phyloP scores from a whole-genome alignment of 2,113 vertebrate genomes.

The Gasterosteus nipponicus region DNA sequence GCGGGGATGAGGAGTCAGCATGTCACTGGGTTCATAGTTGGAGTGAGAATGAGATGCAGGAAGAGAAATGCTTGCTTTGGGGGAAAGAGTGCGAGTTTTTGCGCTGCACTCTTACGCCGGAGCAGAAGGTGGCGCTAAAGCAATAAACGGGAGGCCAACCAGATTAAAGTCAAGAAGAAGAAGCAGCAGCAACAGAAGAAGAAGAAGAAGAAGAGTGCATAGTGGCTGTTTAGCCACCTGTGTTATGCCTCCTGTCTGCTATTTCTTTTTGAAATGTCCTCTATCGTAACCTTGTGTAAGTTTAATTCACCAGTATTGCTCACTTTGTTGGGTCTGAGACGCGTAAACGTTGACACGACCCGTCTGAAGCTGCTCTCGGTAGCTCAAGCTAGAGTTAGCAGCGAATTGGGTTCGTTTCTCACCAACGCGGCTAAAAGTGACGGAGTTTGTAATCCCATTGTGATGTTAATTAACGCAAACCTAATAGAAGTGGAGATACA shows the following conservation, averaged over 20 bases:
- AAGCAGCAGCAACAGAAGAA: background rate
- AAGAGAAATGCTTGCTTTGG: background rate
- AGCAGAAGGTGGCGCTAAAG: background rate
- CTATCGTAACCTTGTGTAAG: background rate
- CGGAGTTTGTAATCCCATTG: background rate
- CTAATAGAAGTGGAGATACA: too few relatives aligned
- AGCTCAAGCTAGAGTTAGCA: background rate
- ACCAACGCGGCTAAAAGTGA: background rate
- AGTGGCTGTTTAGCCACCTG: background rate
- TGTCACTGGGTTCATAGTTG: too few relatives aligned
- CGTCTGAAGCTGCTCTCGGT: background rate
- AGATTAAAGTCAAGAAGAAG: too few relatives aligned
- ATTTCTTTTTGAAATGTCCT: background rate
- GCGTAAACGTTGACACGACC: too few relatives aligned
- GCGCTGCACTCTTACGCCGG: background rate
- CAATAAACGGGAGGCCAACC: background rate
- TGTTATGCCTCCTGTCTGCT: rapidly evolving
- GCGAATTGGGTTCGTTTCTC: background rate
- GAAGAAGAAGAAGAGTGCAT: background rate
- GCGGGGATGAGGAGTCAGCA: too few relatives aligned
- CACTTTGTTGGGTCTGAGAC: background rate
- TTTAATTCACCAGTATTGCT: background rate
- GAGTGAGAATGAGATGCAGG: too few relatives aligned
- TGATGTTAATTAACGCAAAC: too few relatives aligned
- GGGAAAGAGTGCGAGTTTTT: background rate